phyloP scores from a whole-genome alignment of 1,140 invertebrate genomes.

The Drosophila grimshawi region DNA sequence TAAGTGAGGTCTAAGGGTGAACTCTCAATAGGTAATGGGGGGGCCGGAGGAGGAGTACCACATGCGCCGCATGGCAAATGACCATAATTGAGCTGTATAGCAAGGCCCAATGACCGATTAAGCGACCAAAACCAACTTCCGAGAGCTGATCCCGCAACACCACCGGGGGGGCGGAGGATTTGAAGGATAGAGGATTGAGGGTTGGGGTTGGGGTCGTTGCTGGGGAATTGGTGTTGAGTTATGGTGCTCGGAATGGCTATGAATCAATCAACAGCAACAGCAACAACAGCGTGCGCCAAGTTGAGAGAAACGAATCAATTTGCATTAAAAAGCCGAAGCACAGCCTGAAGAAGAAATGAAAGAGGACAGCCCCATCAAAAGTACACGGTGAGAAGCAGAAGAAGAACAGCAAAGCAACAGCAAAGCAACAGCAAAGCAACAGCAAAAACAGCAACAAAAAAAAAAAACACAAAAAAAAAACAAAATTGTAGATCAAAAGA shows the following conservation, averaged over 20 bases:
- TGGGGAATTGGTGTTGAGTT: background rate
- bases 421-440: background rate
- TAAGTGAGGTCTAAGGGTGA: conserved; percentile 2
- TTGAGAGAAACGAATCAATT: conserved; percentile 13
- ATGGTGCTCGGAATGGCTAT: conserved; percentile 13
- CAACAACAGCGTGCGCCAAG: background rate
- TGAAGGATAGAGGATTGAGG: background rate
- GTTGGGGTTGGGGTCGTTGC: background rate
- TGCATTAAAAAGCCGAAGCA: conserved; percentile 11
- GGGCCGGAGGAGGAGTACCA: conserved; percentile 11
- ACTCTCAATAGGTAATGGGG: conserved; percentile 13
- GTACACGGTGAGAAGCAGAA: background rate
- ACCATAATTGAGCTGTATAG: conserved; percentile 80
- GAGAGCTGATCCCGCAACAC: conserved; percentile 37
- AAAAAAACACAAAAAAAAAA: background rate
- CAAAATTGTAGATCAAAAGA: background rate
- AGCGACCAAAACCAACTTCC: conserved; percentile 63
- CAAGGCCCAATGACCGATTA: conserved; percentile 80
- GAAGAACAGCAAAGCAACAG: background rate
- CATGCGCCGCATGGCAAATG: conserved; percentile 74
- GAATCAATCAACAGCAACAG: conserved; percentile 40
- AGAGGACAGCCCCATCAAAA: background rate
- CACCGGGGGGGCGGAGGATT: background rate
- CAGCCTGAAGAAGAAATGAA: background rate
- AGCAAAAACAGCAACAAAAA: background rate